A percentile compares a stretch with the other conserved stretches of the same genome.
phyloP scores from a whole-genome alignment of 2,113 vertebrate species.

The Lycocorax pyrrhopterus region DNA sequence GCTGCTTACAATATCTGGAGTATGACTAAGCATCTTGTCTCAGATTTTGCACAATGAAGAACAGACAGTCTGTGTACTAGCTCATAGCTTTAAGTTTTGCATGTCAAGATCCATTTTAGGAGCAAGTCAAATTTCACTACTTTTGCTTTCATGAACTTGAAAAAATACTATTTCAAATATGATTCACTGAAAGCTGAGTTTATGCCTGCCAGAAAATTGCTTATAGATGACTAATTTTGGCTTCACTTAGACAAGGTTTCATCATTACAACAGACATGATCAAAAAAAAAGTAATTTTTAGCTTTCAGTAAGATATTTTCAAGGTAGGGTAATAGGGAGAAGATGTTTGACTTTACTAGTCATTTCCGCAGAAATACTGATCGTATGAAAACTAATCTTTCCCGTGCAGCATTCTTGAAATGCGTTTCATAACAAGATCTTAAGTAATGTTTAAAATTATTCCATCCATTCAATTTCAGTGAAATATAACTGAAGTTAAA shows the following conservation, averaged over 20 bases:
- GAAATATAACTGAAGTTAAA: background rate
- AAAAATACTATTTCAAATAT: background rate
- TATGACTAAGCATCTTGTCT: slow-evolving; percentile 70
- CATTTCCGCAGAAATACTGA: background rate
- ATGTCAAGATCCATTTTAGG: background rate
- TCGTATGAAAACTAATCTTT: background rate
- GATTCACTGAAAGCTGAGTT: background rate
- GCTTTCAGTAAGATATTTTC: background rate
- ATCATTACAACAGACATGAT: background rate
- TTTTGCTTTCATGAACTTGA: background rate
- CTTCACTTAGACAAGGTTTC: background rate
- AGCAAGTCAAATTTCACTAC: background rate
- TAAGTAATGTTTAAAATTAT: background rate
- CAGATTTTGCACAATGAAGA: slow-evolving; percentile 11
- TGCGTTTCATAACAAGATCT: background rate
- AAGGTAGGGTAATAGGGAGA: background rate
- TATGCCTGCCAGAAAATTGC: background rate
- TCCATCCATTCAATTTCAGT: background rate
- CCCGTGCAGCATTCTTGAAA: background rate
- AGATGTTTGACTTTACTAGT: background rate
- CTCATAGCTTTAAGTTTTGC: background rate
- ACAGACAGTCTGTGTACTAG: background rate
- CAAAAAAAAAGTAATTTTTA: background rate
- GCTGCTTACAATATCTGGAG: slow-evolving; percentile 51
- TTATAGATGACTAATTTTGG: background rate